Conservation (phyloP, 2,113 vertebrate genomes). For the Euleptes europaea region DNA sequence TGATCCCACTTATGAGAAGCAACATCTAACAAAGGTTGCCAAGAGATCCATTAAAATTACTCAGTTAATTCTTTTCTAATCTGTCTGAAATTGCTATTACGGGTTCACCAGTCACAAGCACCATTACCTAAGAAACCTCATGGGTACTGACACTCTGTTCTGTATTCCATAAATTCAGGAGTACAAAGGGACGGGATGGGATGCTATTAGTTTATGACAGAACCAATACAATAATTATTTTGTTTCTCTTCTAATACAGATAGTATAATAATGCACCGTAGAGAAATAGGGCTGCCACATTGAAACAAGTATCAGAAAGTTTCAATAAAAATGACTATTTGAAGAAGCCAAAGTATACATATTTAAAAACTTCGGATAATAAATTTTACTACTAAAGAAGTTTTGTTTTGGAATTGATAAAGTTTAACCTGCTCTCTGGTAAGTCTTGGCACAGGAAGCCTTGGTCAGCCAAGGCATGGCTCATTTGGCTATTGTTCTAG, state of each 20-base stretch:
- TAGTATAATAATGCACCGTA: not conserved
- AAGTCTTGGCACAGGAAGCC: not conserved
- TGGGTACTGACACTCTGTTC: too few relatives aligned
- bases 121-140: too few relatives aligned
- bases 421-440: not conserved
- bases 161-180: too few relatives aligned
- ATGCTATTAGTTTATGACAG: not conserved
- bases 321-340: too few relatives aligned
- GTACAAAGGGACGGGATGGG: too few relatives aligned
- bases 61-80: too few relatives aligned
- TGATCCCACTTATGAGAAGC: too few relatives aligned
- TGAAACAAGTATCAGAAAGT: not conserved
- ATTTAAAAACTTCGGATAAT: not conserved
- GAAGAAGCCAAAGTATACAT: too few relatives aligned
- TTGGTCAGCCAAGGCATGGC: not conserved
- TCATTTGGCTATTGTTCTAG: constrained; percentile 3
- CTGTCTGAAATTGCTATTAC: too few relatives aligned
- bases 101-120: too few relatives aligned
- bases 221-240: not conserved
- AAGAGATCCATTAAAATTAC: too few relatives aligned
- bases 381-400: not conserved
- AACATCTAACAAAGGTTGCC: too few relatives aligned
- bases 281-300: not conserved
- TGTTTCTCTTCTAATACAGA: not conserved
- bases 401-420: not conserved